Conservation (phyloP, 2,113 vertebrate genomes). For the Euleptes europaea region DNA sequence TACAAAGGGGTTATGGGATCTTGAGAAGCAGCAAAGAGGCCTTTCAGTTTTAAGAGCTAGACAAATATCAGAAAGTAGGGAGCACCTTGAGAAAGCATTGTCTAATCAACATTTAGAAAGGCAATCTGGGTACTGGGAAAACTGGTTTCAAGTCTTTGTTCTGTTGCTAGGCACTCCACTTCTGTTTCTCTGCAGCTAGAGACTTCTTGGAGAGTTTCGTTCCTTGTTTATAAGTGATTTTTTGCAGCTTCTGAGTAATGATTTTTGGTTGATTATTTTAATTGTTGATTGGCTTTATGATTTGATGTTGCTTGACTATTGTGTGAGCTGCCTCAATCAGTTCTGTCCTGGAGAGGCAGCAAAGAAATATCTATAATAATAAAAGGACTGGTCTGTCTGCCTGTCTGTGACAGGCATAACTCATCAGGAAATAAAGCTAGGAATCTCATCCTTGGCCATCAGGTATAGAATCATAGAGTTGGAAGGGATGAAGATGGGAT, state of each 20-base stretch:
- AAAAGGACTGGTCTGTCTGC: no score
- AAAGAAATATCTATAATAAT: no score
- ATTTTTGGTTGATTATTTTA: not conserved
- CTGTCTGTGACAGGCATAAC: no score
- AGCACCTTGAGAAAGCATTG: accelerated
- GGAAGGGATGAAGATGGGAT: no score
- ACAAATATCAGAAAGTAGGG: not conserved
- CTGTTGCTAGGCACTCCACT: not conserved
- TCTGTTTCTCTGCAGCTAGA: not conserved
- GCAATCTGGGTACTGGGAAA: not conserved
- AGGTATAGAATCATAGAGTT: no score
- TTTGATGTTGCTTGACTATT: not conserved
- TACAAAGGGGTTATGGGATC: not conserved
- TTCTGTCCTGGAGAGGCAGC: no score
- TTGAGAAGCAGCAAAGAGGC: not conserved
- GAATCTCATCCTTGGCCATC: no score
- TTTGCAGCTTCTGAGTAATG: not conserved
- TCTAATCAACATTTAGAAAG: not conserved
- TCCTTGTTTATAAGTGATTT: no score
- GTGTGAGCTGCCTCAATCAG: not conserved
- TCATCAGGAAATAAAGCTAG: no score
- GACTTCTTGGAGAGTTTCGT: not conserved
- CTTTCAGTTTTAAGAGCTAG: not conserved
- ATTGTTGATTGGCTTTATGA: not conserved
- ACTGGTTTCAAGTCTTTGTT: not conserved